Evolutionary conservation across 1,140 invertebrate genomes (phyloP).

Genomic region (Chironomus tepperi): DNA sequence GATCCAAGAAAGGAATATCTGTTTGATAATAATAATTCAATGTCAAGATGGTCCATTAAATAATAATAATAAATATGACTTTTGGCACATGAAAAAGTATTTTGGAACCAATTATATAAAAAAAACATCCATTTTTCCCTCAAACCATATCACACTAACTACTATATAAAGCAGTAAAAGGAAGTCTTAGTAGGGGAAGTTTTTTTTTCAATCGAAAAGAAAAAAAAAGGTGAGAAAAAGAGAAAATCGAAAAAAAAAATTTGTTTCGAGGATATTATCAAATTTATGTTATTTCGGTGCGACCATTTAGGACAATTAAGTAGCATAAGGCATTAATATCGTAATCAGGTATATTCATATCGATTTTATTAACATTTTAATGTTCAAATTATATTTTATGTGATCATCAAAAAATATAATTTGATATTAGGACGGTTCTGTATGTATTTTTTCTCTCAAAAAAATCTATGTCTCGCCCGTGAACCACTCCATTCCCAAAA

Average conservation of each 20-base stretch:
- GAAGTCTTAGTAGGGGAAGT: not conserved
- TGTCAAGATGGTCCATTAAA: slow-evolving; percentile 7
- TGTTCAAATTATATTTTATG: too few species aligned
- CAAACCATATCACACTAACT: too few species aligned
- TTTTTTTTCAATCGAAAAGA: not conserved
- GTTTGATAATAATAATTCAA: slow-evolving; percentile 10
- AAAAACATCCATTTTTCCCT: not conserved
- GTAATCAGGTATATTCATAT: not conserved
- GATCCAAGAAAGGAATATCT: not conserved
- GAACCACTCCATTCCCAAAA: not conserved
- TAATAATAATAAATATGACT: slow-evolving; percentile 3
- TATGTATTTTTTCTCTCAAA: too few species aligned
- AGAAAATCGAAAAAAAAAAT: not conserved
- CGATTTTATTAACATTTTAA: not conserved
- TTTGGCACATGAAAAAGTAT: not conserved
- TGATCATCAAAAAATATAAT: too few species aligned
- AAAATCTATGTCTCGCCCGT: not conserved
- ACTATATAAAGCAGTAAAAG: too few species aligned
- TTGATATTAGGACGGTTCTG: too few species aligned
- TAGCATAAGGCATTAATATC: slow-evolving; percentile 1
- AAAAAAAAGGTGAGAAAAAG: not conserved
- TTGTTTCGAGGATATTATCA: not conserved
- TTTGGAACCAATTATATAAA: not conserved
- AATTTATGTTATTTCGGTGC: not conserved
- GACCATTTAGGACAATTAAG: not conserved